phyloP scores from a whole-genome alignment of 1,140 invertebrate genomes.

The Littorina saxatilis region DNA sequence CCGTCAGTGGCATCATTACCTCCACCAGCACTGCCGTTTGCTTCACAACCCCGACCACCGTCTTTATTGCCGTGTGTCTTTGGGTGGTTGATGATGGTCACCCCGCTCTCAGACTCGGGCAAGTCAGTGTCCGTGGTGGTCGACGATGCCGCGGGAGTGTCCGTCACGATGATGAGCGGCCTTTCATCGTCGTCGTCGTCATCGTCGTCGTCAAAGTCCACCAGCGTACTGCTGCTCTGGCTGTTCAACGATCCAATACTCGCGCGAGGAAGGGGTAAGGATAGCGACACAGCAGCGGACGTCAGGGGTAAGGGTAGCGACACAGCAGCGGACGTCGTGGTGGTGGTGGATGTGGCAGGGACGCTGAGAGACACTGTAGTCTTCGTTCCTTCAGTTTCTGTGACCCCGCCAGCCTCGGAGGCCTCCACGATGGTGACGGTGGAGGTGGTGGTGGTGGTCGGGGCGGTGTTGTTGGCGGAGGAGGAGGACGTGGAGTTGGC shows the following conservation, averaged over 20 bases:
- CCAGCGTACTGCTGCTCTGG: background rate
- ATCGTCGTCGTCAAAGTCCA: slow-evolving; percentile 10
- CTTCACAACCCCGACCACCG: background rate
- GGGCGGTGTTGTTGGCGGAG: background rate
- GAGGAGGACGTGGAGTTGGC: background rate
- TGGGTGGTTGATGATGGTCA: slow-evolving; percentile 10
- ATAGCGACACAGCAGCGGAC: background rate
- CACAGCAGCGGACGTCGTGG: background rate
- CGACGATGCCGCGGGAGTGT: background rate
- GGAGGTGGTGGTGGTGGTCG: slow-evolving; percentile 1
- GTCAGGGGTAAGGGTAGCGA: background rate
- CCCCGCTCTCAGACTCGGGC: background rate
- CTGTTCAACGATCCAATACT: background rate
- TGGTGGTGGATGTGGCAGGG: background rate
- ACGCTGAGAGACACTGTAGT: slow-evolving; percentile 1
- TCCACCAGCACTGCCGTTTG: background rate
- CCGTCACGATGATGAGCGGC: slow-evolving; percentile 20
- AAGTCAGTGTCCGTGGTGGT: background rate
- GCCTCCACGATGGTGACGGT: slow-evolving; percentile 26
- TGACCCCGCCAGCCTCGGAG: background rate
- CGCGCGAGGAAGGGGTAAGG: background rate
- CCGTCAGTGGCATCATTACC: background rate
- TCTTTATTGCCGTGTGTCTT: background rate
- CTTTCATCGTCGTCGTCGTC: slow-evolving; percentile 36
- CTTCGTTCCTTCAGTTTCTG: background rate